Conservation (phyloP, 2,797 vertebrate genomes). For the Catharus ustulatus region DNA sequence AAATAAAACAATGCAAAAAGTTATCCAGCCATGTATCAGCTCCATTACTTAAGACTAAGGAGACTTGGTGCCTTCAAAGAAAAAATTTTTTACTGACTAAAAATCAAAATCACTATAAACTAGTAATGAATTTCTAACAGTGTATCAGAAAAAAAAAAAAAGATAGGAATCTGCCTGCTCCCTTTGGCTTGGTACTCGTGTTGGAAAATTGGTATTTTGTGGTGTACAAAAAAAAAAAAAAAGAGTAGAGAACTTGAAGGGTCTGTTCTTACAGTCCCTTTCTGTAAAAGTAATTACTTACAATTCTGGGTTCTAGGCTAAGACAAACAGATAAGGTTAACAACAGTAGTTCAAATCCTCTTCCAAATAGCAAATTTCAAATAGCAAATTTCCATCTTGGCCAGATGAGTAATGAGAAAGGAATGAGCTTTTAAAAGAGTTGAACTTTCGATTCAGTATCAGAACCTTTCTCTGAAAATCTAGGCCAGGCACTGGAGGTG, state of each 20-base stretch:
- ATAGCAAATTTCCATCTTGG: neutral
- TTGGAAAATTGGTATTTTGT: neutral
- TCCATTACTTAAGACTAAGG: neutral
- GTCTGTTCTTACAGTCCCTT: neutral
- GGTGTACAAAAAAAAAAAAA: neutral
- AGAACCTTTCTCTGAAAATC: conserved; percentile 9
- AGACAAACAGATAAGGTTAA: neutral
- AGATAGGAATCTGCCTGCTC: neutral
- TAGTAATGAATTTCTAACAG: neutral
- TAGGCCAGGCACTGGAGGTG: neutral
- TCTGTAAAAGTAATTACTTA: neutral
- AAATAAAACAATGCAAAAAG: neutral
- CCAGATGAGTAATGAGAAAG: neutral
- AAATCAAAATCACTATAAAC: neutral
- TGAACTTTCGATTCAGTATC: neutral
- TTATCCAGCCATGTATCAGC: neutral
- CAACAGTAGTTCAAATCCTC: neutral
- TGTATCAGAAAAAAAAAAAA: neutral
- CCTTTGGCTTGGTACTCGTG: neutral
- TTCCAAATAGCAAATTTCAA: neutral
- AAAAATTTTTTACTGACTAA: neutral
- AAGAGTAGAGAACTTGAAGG: neutral
- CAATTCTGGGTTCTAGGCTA: neutral
- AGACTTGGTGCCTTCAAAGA: neutral
- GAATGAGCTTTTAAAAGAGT: neutral